Conservation (phyloP, 2,113 vertebrate species). For the Sylvilagus bachmani region DNA sequence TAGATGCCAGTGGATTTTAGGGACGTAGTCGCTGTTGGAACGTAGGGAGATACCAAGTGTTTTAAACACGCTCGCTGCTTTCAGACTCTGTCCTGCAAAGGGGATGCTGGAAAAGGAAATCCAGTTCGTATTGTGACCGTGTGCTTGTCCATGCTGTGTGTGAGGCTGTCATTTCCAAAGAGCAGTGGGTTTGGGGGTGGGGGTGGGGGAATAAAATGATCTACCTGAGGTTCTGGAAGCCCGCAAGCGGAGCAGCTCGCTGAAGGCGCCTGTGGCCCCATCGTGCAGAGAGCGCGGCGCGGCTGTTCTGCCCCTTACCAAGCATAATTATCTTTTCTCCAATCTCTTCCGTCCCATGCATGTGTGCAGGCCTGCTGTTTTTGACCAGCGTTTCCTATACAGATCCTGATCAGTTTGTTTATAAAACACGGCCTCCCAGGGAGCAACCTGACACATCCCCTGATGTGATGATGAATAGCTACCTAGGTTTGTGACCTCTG, state of each 20-base stretch:
- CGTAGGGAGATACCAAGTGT: background rate
- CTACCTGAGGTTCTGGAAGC: background rate
- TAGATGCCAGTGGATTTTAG: background rate
- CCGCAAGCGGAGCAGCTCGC: background rate
- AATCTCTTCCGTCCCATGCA: constrained; percentile 73
- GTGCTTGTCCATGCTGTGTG: background rate
- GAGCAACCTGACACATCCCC: constrained; percentile 82
- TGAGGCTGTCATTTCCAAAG: constrained; percentile 47
- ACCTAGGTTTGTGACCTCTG: constrained; percentile 92
- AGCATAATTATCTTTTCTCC: constrained; percentile 74
- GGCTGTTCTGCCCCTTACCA: constrained; percentile 67
- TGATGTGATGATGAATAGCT: constrained; percentile 92
- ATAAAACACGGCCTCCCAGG: constrained; percentile 90
- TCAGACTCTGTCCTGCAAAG: constrained; percentile 55
- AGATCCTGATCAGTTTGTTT: constrained; percentile 91
- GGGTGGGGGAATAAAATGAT: background rate
- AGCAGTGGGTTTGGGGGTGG: background rate
- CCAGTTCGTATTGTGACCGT: background rate
- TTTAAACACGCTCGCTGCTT: constrained; percentile 47
- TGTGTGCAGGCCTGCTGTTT: constrained; percentile 91
- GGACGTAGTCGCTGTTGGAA: background rate
- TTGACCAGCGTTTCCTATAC: constrained; percentile 91
- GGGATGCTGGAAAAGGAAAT: background rate
- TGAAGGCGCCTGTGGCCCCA: background rate
- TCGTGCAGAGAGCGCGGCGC: background rate